A percentile compares a stretch with the other conserved stretches of the same genome.
These are phyloP conservation scores for Lucilia cuprina DNA, from an alignment of 1,140 invertebrate genomes.

Conservation along the genomic window DNA sequence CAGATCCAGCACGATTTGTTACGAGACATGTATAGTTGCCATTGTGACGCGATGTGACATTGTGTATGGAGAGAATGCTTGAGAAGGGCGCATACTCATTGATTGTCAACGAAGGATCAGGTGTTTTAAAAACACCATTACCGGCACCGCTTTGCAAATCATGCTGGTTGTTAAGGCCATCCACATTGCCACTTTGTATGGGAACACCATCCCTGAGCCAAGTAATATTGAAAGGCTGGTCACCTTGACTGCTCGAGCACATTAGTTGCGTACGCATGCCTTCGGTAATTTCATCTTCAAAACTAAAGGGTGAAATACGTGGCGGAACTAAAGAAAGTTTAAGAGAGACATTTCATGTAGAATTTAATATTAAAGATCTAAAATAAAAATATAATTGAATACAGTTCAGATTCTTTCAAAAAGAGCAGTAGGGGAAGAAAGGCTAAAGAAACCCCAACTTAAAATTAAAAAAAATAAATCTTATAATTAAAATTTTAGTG, in stretches of 20 bases:
- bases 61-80: constrained; percentile 70
- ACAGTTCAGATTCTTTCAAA: not conserved
- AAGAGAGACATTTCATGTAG: constrained; percentile 1
- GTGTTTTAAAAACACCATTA: constrained; percentile 38
- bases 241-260: constrained; percentile 79
- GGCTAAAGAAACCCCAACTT: not conserved
- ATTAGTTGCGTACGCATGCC: constrained; percentile 80
- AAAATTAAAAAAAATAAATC: not conserved
- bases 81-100: constrained; percentile 64
- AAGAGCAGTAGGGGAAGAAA: not conserved
- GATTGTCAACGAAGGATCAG: constrained; percentile 52
- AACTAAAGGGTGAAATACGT: constrained; percentile 70
- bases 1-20: constrained; percentile 68
- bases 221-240: constrained; percentile 75
- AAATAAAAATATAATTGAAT: constrained; percentile 40
- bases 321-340: constrained; percentile 67
- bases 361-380: constrained; percentile 57
- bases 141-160: not conserved
- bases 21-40: constrained; percentile 74
- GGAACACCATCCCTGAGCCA: constrained; percentile 69
- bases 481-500: not conserved
- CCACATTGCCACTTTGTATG: constrained; percentile 42
- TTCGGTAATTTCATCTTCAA: constrained; percentile 72
- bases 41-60: constrained; percentile 68
- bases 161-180: not conserved